These are phyloP conservation scores for Gastrophysa polygoni DNA, from an alignment of 2,888 invertebrate species.

Conservation along the genomic window DNA sequence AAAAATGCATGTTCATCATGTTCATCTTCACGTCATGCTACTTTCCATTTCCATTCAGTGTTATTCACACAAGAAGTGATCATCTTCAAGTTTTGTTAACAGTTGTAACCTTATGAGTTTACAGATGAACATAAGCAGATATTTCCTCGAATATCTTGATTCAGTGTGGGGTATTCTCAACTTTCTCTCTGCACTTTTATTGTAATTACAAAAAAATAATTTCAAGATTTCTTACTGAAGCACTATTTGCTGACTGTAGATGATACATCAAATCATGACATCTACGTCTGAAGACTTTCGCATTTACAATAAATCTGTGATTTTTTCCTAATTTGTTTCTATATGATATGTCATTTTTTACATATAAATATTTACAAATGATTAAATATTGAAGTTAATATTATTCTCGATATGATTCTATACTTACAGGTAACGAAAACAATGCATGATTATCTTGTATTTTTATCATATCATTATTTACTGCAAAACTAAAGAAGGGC, in stretches of 20 bases:
- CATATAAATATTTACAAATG: conserved; percentile 40
- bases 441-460: neutral
- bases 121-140: no score
- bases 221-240: no score
- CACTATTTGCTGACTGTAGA: conserved; percentile 24
- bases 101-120: no score
- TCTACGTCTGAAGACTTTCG: conserved; percentile 28
- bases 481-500: neutral
- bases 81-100: no score
- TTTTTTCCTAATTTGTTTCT: conserved; percentile 33
- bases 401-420: neutral
- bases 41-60: no score
- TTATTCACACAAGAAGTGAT: no score
- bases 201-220: no score
- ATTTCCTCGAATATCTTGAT: no score
- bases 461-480: neutral
- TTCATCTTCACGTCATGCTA: no score
- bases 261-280: conserved; percentile 34
- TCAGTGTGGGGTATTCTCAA: no score
- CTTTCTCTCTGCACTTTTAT: no score
- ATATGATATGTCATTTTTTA: conserved; percentile 55
- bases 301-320: conserved; percentile 31
- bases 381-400: neutral
- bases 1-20: no score
- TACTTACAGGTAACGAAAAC: neutral